phyloP scores from a whole-genome alignment of 2,888 invertebrate genomes.

The Himalopsyche kuldschensis region DNA sequence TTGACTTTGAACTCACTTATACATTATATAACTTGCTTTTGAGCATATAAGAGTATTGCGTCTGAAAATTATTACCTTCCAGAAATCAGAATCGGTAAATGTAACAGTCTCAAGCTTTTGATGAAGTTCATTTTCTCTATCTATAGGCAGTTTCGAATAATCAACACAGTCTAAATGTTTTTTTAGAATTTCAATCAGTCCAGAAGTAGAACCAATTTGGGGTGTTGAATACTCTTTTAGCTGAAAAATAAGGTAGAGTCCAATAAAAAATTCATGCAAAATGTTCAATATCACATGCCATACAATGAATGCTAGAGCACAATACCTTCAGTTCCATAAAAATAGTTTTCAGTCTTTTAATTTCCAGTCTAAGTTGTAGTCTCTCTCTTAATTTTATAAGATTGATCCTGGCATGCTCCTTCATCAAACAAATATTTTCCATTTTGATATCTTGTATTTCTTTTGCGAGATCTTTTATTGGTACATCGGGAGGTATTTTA shows the following conservation, averaged over 20 bases:
- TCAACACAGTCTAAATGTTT: constrained; percentile 3
- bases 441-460: constrained; percentile 29
- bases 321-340: constrained; percentile 31
- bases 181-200: constrained; percentile 12
- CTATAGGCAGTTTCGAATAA: not conserved
- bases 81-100: constrained; percentile 27
- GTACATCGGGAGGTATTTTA: constrained; percentile 17
- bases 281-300: no score
- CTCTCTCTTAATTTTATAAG: constrained; percentile 33
- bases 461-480: constrained; percentile 10
- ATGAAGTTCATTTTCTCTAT: not conserved
- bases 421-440: constrained; percentile 32
- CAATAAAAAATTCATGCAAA: not conserved
- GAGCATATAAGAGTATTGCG: no score
- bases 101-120: constrained; percentile 7
- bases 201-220: constrained; percentile 21
- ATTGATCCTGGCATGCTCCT: constrained; percentile 30
- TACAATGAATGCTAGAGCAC: not conserved
- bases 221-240: constrained; percentile 3
- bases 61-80: constrained; percentile 32
- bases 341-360: constrained; percentile 22
- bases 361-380: constrained; percentile 26
- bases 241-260: constrained; percentile 11
- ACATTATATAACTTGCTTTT: no score
- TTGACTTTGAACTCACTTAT: no score